These are phyloP conservation scores for Hymenopus coronatus DNA, from an alignment of 2,888 invertebrate species.

Conservation along the genomic window DNA sequence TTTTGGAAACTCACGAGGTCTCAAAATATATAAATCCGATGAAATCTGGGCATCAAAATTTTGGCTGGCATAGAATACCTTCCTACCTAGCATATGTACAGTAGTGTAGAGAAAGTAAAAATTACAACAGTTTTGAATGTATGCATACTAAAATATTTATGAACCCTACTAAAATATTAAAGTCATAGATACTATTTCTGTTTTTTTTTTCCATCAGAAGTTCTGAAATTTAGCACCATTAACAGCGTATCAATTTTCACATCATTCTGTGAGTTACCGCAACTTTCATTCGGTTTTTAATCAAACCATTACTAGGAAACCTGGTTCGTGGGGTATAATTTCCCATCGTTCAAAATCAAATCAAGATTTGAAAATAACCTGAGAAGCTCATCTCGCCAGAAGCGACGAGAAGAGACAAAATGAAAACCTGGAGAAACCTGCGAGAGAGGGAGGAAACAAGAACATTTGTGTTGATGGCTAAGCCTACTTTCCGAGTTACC, in stretches of 20 bases:
- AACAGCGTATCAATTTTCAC: background rate
- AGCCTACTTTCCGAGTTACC: background rate
- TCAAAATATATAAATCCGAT: no score
- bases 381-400: background rate
- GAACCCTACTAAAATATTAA: no score
- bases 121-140: no score
- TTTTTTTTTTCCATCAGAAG: background rate
- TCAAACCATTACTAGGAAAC: background rate
- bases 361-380: conserved; percentile 11
- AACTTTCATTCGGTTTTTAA: background rate
- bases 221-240: background rate
- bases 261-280: background rate
- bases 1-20: no score
- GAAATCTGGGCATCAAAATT: no score
- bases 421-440: background rate
- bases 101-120: no score
- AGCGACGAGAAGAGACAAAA: background rate
- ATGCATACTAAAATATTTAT: no score
- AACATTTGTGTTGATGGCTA: background rate
- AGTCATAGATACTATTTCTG: no score
- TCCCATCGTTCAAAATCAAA: conserved; percentile 16
- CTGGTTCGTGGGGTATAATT: background rate
- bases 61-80: no score
- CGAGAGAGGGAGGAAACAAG: background rate
- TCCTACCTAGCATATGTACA: no score